Evolutionary conservation across 2,888 invertebrate genomes (phyloP), one percentile per base, ranked within the genome.

Genomic region (Allygus modestus): DNA sequence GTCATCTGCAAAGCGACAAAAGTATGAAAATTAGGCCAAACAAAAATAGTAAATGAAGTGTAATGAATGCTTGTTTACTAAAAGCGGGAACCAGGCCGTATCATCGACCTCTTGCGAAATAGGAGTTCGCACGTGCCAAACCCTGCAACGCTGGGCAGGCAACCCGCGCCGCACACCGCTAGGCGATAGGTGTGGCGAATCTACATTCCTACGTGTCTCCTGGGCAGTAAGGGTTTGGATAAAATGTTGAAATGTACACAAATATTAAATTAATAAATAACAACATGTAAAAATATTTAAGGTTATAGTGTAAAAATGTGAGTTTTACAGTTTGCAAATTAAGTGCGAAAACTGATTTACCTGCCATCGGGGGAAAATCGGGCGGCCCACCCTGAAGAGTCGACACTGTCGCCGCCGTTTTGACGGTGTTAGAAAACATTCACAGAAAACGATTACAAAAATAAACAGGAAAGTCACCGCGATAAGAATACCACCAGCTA

Each of bases 101-200:
- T 31, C 79, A 33, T 28, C 51, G 79, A 79, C 54, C 79, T 79
- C 54, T 79, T 79, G 79, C 79, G 79, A 79, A 79, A 79, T 5
- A 26, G 23, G 31, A 17, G 54, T 54, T 79, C 33, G 79, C 79
- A 79, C 79, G 79, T 79, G 79, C 79, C 79, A 79, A 77, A 20
- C 58, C 58, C 58, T 31, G 31, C 54, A 31, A 5, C 28, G 65
- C 65, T 20, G n/a, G n/a, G n/a, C n/a, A n/a, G n/a, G n/a, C n/a
- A n/a, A n/a, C n/a, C n/a, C n/a, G n/a, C n/a, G n/a, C 7, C 23
- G 58, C 58, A 23, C 7, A 58, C 26, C 5, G 26, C 26, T 58
- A 58, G 2, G 11, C 46, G 37, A 4, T 4, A 79, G 79, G 79
- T 79, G 79, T 79, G 79, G 79, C 58, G 58, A 77, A 77, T 77